phyloP scores from a whole-genome alignment of 2,797 vertebrate genomes.

The Spheniscus humboldti region DNA sequence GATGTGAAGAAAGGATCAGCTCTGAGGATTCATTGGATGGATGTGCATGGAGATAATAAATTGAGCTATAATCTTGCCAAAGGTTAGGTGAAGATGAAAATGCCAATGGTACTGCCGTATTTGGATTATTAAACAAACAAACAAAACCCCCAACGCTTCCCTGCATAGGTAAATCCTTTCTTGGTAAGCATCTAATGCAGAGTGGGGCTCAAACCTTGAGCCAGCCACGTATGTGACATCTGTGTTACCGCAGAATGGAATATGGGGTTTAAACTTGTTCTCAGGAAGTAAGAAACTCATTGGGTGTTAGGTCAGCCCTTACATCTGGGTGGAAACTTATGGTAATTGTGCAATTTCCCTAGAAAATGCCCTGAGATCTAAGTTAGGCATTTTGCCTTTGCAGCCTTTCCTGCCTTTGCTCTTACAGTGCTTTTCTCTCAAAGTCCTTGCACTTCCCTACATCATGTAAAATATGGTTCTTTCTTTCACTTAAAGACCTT shows the following conservation, averaged over 20 bases:
- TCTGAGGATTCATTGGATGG: not conserved
- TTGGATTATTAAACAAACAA: not conserved
- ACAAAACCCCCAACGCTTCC: not conserved
- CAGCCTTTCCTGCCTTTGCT: slow-evolving; percentile 16
- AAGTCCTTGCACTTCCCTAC: not conserved
- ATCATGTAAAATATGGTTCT: not conserved
- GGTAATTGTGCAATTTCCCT: slow-evolving; percentile 47
- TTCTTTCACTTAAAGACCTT: not conserved
- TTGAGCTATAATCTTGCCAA: not conserved
- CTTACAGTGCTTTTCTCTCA: not conserved
- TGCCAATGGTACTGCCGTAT: not conserved
- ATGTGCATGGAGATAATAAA: not conserved
- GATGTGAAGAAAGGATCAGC: not conserved
- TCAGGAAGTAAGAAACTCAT: not conserved
- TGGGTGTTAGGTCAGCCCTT: slow-evolving; percentile 6
- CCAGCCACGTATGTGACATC: accelerated
- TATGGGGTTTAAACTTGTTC: not conserved
- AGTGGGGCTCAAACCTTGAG: not conserved
- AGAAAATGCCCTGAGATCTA: not conserved
- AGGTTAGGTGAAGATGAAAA: not conserved
- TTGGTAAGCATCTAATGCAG: not conserved
- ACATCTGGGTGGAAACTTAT: not conserved
- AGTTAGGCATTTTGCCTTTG: not conserved
- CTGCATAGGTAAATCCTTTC: not conserved
- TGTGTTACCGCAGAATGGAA: not conserved